A percentile compares a stretch with the other conserved stretches of the same genome.
These are phyloP conservation scores for Limnodromus scolopaceus DNA, from an alignment of 2,797 vertebrate genomes.

Conservation along the genomic window DNA sequence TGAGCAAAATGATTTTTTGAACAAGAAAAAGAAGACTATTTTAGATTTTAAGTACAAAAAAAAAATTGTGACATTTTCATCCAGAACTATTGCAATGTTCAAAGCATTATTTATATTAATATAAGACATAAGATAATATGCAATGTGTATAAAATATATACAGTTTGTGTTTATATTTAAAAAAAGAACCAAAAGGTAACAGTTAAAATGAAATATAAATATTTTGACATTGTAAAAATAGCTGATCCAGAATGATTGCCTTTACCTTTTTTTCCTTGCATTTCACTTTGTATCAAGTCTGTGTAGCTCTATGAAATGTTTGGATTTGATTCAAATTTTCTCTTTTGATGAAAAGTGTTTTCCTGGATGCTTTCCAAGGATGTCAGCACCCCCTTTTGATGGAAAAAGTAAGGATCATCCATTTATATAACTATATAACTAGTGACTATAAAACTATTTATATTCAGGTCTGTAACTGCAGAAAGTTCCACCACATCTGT, in stretches of 20 bases:
- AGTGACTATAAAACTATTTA: background rate
- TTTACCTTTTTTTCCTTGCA: background rate
- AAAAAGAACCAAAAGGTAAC: background rate
- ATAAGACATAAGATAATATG: background rate
- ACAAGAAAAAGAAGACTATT: background rate
- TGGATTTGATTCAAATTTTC: background rate
- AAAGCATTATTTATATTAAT: background rate
- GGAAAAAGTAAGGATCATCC: background rate
- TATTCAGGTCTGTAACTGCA: background rate
- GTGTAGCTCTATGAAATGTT: background rate
- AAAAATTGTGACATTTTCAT: fast-evolving
- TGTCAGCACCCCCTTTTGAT: background rate
- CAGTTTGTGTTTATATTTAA: background rate
- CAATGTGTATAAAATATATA: background rate
- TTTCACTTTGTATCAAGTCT: background rate
- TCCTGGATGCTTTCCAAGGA: background rate
- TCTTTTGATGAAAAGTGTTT: background rate
- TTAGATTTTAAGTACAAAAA: background rate
- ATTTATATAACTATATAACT: background rate
- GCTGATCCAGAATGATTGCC: background rate
- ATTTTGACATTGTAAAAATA: background rate
- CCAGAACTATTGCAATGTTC: background rate
- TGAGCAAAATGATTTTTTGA: background rate
- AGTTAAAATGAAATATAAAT: background rate
- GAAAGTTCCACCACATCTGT: background rate